Conservation (phyloP, 2,888 invertebrate genomes). For the Octodonta nipae region DNA sequence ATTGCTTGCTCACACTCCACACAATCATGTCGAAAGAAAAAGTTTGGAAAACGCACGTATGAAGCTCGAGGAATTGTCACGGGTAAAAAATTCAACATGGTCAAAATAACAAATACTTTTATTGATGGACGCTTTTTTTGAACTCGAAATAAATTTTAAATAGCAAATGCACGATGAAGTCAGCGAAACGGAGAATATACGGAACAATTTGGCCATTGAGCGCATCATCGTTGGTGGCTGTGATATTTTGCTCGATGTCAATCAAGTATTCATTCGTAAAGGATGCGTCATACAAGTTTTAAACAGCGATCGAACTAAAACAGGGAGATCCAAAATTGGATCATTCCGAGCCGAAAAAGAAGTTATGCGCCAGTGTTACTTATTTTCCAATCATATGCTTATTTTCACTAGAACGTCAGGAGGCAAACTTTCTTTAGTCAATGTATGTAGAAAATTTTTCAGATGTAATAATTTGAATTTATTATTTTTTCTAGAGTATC, state of each 20-base stretch:
- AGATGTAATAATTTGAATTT: too few relatives aligned
- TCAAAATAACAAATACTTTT: too few relatives aligned
- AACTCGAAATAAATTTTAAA: too few relatives aligned
- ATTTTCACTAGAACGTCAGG: slow-evolving; percentile 68
- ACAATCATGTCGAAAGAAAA: slow-evolving; percentile 84
- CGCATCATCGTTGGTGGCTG: slow-evolving; percentile 89
- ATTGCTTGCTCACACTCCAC: slow-evolving; percentile 80
- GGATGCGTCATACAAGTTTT: slow-evolving; percentile 68
- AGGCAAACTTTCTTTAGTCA: slow-evolving; percentile 72
- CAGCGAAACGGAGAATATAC: slow-evolving; percentile 80
- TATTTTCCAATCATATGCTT: slow-evolving; percentile 82
- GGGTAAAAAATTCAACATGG: too few relatives aligned
- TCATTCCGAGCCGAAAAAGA: slow-evolving; percentile 55
- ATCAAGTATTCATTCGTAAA: slow-evolving; percentile 86
- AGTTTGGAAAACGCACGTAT: slow-evolving; percentile 76
- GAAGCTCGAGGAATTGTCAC: slow-evolving; percentile 71
- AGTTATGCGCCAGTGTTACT: slow-evolving; percentile 66
- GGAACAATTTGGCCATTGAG: slow-evolving; percentile 83
- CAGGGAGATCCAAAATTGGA: slow-evolving; percentile 46
- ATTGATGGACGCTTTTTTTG: too few relatives aligned
- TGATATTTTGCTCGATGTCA: slow-evolving; percentile 81
- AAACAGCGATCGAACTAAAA: slow-evolving; percentile 44
- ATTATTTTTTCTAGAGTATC: too few relatives aligned
- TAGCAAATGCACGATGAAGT: too few relatives aligned
- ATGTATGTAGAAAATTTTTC: too few relatives aligned